Evolutionary conservation across 2,888 invertebrate genomes (phyloP), one percentile per base, ranked within the genome.

Genomic region (Lepidocyrtoides sp.): DNA sequence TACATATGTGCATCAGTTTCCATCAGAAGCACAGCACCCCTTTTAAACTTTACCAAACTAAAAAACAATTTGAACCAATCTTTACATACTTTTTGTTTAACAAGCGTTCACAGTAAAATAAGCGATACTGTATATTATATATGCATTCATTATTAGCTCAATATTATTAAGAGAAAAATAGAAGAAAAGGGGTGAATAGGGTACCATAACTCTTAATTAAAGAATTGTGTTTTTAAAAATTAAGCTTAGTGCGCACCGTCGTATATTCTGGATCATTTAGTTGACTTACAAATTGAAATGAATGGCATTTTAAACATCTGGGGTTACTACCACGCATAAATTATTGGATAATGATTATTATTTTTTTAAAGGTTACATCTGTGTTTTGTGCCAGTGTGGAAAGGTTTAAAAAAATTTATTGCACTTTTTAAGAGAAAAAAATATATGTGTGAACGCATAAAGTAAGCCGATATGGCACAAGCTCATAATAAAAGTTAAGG

Each of bases 291-390:
- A 89, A 89, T 89, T 89, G 89, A 89, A 89, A 89, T 82, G 89
- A 54, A 89, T 89, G 89, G 89, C 89, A 89, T 89, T 89, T 89
- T 89, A 89, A 89, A 89, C 89, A 89, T 89, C 72, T 89, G 89
- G 89, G 89, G 89, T 89, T 89, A 89, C 54, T 82, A n/a, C n/a
- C 17, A 23, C 48, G 82, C 82, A 89, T 89, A 89, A 82, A 89
- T 89, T 89, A 89, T 89, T 60, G 36, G 41, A 10, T 82, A 32
- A 89, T 89, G 81, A 89, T 89, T 23, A 82, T 89, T 63, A 54
- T 60, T 63, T 29, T 51, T 84, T 48, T 32, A 41, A 85, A 85
- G 12, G 51, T 51, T 69, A 63, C 83, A 69, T 69, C 83, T 83
- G 83, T 44, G 23, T n/a, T 60, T 79, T 60, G 60, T 63, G 54